Base-by-base conservation (phyloP, 2,888 invertebrate species). In the Heliconius hortense region DNA sequence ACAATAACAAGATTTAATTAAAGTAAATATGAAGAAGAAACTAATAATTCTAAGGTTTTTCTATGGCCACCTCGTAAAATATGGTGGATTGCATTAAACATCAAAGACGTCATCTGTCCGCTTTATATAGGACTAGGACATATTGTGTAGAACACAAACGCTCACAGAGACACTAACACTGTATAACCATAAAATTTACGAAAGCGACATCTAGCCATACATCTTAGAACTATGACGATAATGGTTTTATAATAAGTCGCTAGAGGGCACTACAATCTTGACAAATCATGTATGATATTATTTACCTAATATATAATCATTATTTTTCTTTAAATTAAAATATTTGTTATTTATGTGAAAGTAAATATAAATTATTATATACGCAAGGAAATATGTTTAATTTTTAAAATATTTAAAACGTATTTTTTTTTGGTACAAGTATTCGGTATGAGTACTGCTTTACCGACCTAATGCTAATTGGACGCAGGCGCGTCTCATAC, bases 401-500 rank as follows among this genome's bases (percentile, higher is more conserved):
- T 53, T 56, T 56, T 10, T 2, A 53, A n/a, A 56, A 35, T 11
- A 62, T n/a, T 24, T 4, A 10, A 48, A 31, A 31, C 5, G 31
- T 11, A 4, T 8, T 48, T 18, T n/a, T 48, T 35, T 70, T 43
- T 64, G 5, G 68, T 75, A 75, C 74, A 64, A 77, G 66, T 78
- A 81, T 80, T 74, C 79, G 75, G 70, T 60, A 72, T 66, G 74
- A 35, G 24, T 8, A 81, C 89, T 91, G 88, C 80, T 91, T 91
- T 89, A 90, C 85, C 91, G 89, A 91, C 89, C 76, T 76, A 83
- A 78, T 78, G 80, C 79, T 80, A 83, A 85, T 83, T 85, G 84
- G 81, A 87, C 93, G 93, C 93, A 92, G 90, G 92, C 93, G 93
- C 90, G 87, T 87, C 86, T 86, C 82, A 82, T 85, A 89, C 85